Evolutionary conservation across 64 coral and sea anemone genomes (phyloP), one percentile per base, ranked within the genome.

Genomic region (Catalaphyllia jardinei): DNA sequence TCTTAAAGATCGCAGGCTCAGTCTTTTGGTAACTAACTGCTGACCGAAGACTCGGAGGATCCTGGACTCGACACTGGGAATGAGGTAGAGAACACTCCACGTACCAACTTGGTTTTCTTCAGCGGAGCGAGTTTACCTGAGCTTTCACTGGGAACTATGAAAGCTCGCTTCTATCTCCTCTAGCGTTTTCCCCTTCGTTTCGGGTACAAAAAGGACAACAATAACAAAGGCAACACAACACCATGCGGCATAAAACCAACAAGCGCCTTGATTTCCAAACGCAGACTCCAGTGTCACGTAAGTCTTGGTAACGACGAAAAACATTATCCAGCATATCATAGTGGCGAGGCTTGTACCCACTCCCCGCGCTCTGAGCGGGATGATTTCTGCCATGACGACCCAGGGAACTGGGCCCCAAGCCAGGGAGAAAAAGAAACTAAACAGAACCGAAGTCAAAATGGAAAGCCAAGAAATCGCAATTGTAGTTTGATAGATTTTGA

Each of bases 381-480:
- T 80, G 1, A 96, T 87, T 49, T 96, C 94, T 2, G 91, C 79
- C 91, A 93, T 96, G 29, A 96, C 74, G 3, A 96, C 29, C 94
- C 94, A 96, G 4, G 94, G 94, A 17, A 96, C 73, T 67, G 94
- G 94, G 4, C 94, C 94, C 94, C 94, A 96, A 22, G 94, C 91
- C n/a, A 93, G n/a, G 10, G 91, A 28, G 39, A 87, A 96, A 3
- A 77, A 62, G 20, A 96, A 67, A 57, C 79, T 87, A 29, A 57
- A 96, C 18, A 93, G 27, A 72, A 96, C 65, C 8, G 86, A 87
- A 75, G 79, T 89, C 11, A 74, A 80, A 16, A 90, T 89, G 22
- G 94, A 63, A 19, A 96, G 49, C 94, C 94, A 96, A 12, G 79
- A 67, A 22, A 96, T 96, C 4, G 35, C 22, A 29, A 18, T n/a